Conservation (phyloP, 2,888 invertebrate species). For the Callyntrura sp. region DNA sequence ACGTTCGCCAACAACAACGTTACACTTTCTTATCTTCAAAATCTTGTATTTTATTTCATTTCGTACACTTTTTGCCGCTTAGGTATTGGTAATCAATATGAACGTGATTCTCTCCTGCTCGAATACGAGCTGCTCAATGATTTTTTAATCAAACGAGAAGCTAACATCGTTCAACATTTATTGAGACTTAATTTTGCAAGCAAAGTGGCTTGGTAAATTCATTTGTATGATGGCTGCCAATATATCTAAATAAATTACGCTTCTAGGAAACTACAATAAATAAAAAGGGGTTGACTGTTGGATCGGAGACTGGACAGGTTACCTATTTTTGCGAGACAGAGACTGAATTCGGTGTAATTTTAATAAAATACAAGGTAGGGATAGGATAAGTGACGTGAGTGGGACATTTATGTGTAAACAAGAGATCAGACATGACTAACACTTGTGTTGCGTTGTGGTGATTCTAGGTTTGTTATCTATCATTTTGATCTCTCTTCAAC, state of each 20-base stretch:
- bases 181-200: neutral
- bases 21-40: neutral
- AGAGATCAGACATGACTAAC: conserved; percentile 64
- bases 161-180: neutral
- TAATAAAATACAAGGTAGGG: neutral
- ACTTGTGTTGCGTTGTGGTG: conserved; percentile 51
- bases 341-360: neutral
- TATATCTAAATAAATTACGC: no score
- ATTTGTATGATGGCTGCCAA: conserved; percentile 2
- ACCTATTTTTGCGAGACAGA: no score
- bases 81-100: neutral
- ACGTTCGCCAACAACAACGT: neutral
- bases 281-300: neutral
- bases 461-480: conserved; percentile 45
- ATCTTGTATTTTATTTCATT: neutral
- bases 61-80: no score
- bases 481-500: conserved; percentile 15
- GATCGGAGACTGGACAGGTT: neutral
- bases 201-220: conserved; percentile 23
- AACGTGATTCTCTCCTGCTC: no score
- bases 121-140: no score
- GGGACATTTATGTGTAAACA: conserved; percentile 43
- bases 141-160: neutral
- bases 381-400: neutral
- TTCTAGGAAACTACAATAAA: neutral